Evolutionary conservation across 2,888 invertebrate genomes (phyloP).

Genomic region (Drosophila nigricruria): DNA sequence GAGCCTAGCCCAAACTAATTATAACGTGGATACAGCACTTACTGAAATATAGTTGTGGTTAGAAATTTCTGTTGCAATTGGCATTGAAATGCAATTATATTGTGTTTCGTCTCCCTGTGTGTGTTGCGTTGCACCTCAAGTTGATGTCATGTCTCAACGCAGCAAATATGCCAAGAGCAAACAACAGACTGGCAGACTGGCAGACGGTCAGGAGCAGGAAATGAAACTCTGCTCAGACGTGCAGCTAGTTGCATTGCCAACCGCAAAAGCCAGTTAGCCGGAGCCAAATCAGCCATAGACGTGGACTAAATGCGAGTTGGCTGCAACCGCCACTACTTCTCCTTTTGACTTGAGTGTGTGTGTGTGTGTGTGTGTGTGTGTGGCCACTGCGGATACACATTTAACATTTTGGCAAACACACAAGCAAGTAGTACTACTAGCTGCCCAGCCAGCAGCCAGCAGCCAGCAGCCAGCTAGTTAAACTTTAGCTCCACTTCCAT

Average conservation of each 20-base stretch:
- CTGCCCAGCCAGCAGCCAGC: neutral
- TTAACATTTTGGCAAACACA: slow-evolving; percentile 72
- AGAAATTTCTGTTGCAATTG: slow-evolving; percentile 38
- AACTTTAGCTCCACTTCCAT: slow-evolving; percentile 2
- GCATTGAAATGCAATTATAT: slow-evolving; percentile 71
- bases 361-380: slow-evolving; percentile 40
- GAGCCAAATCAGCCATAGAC: slow-evolving; percentile 55
- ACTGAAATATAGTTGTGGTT: slow-evolving; percentile 33
- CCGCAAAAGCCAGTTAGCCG: slow-evolving; percentile 65
- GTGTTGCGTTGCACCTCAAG: slow-evolving; percentile 37
- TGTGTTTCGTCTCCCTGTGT: slow-evolving; percentile 25
- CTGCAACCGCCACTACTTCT: neutral
- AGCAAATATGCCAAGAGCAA: slow-evolving; percentile 62
- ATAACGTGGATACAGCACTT: slow-evolving; percentile 15
- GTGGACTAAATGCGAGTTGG: slow-evolving; percentile 31
- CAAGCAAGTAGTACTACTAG: slow-evolving; percentile 11
- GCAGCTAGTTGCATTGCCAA: slow-evolving; percentile 32
- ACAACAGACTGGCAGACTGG: slow-evolving; percentile 40
- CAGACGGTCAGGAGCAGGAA: slow-evolving; percentile 19
- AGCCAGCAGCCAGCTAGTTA: neutral
- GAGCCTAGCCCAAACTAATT: slow-evolving; percentile 57
- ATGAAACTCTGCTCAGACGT: slow-evolving; percentile 30
- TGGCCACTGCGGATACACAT: slow-evolving; percentile 74
- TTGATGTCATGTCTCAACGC: slow-evolving; percentile 47
- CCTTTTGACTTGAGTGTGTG: slow-evolving; percentile 11